phyloP scores from a whole-genome alignment of 1,140 invertebrate species.

The Pseudobourletiella spinata region DNA sequence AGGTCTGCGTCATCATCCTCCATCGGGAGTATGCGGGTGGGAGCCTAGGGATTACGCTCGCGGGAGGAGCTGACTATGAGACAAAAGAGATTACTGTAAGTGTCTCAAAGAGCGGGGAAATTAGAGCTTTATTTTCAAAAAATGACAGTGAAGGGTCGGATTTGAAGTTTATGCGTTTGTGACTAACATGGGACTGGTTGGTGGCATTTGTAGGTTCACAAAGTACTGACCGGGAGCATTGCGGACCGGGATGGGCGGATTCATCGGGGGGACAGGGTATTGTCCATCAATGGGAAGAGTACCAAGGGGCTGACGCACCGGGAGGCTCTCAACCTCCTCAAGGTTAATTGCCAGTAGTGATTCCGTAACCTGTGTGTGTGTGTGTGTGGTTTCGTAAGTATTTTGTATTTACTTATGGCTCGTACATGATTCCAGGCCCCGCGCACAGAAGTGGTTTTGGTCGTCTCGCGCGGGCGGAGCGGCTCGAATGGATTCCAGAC shows the following conservation, averaged over 20 bases:
- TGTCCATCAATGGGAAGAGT: conserved; percentile 78
- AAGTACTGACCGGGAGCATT: conserved; percentile 71
- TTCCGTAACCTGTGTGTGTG: too few species aligned
- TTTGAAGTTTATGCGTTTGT: not conserved
- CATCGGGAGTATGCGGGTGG: conserved; percentile 56
- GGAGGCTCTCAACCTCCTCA: conserved; percentile 73
- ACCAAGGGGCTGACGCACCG: conserved; percentile 71
- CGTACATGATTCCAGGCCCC: too few species aligned
- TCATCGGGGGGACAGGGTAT: conserved; percentile 74
- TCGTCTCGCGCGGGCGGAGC: conserved; percentile 47
- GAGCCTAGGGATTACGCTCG: conserved; percentile 74
- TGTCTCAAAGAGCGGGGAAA: too few species aligned
- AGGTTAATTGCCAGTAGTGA: conserved; percentile 52
- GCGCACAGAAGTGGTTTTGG: conserved; percentile 56
- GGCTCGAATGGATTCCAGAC: conserved; percentile 32
- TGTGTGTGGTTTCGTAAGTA: too few species aligned
- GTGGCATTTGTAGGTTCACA: conserved; percentile 69
- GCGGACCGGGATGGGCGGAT: conserved; percentile 74
- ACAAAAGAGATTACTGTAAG: conserved; percentile 79
- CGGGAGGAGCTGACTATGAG: conserved; percentile 79
- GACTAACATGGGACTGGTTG: too few species aligned
- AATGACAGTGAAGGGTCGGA: not conserved
- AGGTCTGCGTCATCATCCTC: conserved; percentile 52
- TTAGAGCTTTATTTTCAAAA: too few species aligned
- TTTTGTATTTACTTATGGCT: too few species aligned